Evolutionary conservation across 2,888 invertebrate species (phyloP), one percentile per base, ranked within the genome.

Genomic region (Eristalinus aeneus): DNA sequence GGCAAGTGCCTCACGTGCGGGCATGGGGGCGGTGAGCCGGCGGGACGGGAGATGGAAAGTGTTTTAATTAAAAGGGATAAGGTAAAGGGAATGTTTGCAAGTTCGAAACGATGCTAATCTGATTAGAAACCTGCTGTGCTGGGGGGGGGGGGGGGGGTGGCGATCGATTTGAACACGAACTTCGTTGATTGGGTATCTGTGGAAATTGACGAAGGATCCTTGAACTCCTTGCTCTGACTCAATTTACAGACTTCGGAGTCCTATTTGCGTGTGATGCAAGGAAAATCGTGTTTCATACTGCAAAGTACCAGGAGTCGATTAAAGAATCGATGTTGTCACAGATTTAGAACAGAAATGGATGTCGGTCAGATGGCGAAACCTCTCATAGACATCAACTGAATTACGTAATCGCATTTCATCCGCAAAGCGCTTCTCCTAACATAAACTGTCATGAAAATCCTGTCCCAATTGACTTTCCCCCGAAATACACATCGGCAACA

Each of bases 31-130:
- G 5, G 5, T 27, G 27, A 5, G 27, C 5, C 27, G 27, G 27
- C 5, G 27, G 27, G 27, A n/a, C 5, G 27, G 27, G 27, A 5
- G 27, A 27, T 27, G 5, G 27, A 27, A 20, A 67, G 54, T 54
- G 67, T 69, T 77, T 77, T 83, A 77, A 77, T 83, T 77, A 77
- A 83, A 77, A 60, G 46, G 56, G 74, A 53, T 53, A 39, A 79
- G 36, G 32, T 20, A 39, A 61, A 76, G 56, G 23, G 16, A 63
- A 72, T 69, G 58, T 54, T 31, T 67, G 27, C 22, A 23, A 16
- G 64, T 56, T 34, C 71, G 72, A 53, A 82, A 72, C 68, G 53
- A 68, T 64, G 53, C 67, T 83, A 77, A 83, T 83, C 73, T 64
- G 68, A 83, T 83, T 82, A 82, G 46, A 46, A 27, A 46, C 8